Percentiles rank a stretch among this genome's conserved stretches.
phyloP scores from a whole-genome alignment of 2,113 vertebrate genomes.

The Holacanthus passer region DNA sequence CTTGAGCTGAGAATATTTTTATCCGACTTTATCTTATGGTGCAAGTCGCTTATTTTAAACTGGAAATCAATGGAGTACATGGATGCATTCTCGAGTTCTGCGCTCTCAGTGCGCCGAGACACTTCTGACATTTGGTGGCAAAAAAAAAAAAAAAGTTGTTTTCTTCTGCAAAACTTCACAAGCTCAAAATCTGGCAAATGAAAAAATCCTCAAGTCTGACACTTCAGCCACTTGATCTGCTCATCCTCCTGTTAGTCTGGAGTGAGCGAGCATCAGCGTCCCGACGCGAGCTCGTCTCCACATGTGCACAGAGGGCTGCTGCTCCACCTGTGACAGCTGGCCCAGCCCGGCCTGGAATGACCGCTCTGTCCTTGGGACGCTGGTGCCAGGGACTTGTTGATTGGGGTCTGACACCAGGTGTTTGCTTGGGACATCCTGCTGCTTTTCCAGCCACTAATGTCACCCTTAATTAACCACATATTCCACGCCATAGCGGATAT shows the following conservation, averaged over 20 bases:
- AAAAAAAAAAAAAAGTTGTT: constrained; percentile 8
- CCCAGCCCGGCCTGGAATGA: constrained; percentile 38
- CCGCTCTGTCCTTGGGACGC: constrained; percentile 66
- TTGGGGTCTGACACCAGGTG: constrained; percentile 63
- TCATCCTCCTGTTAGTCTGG: constrained; percentile 6
- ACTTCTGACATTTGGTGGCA: constrained; percentile 12
- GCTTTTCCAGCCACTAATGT: constrained; percentile 52
- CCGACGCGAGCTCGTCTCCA: constrained; percentile 37
- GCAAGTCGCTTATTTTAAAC: constrained; percentile 32
- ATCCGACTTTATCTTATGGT: constrained; percentile 22
- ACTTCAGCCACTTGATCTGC: constrained; percentile 10
- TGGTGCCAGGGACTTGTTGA: constrained; percentile 65
- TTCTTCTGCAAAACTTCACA: constrained; percentile 24
- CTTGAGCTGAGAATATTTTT: constrained; percentile 34
- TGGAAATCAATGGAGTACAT: constrained; percentile 32
- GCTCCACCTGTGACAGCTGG: constrained; percentile 59
- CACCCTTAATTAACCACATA: constrained; percentile 55
- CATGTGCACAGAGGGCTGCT: constrained; percentile 30
- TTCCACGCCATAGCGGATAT: constrained; percentile 30
- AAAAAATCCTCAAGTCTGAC: background rate
- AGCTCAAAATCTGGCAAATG: constrained; percentile 20
- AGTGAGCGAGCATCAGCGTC: constrained; percentile 18
- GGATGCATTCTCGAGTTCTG: background rate
- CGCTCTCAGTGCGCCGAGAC: constrained; percentile 11
- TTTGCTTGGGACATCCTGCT: constrained; percentile 56